Evolutionary conservation across 2,797 vertebrate species (phyloP), one percentile per base, ranked within the genome.

Genomic region (Gorsachius magnificus): DNA sequence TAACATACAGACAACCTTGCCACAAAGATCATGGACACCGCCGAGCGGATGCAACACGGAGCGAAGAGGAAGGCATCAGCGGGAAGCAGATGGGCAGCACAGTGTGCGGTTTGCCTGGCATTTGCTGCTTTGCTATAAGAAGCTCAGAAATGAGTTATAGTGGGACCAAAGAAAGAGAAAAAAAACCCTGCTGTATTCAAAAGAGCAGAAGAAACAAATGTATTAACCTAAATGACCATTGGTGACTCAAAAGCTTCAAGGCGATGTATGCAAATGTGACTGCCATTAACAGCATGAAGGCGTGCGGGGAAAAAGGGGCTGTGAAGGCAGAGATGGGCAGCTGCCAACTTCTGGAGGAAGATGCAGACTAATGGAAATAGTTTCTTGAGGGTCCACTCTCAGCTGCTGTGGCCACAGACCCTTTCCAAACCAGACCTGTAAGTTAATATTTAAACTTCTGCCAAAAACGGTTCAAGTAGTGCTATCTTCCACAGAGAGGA

Each of bases 61-160:
- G 91, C 0, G n/a, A 78, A 64, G n/a, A 85, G 79, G 82, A 93
- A 93, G 94, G 84, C 2, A 3, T 77, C 61, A 28, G 64, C 0
- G 3, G 96, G 90, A 51, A 91, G 68, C 92, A 96, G 78, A 96
- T 97, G 96, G 95, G 89, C 89, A 90, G 75, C 83, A 57, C 87
- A 70, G 86, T 36, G 5, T 78, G 89, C 28, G 4, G 63, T 71
- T 71, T 45, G 48, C 83, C 87, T 85, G 79, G 18, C 70, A 64
- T 95, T 82, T 95, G 64, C 57, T 87, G 35, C 93, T 83, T 41
- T 70, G 84, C 69, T 56, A 8, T 65, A 41, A 75, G 81, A 89
- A 86, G 83, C 92, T 91, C 78, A 33, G 72, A 77, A 89, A 65
- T 51, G 35, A 89, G 45, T 63, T 95, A 51, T 9, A 51, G 65